Evolutionary conservation across 2,113 vertebrate genomes (phyloP), one percentile per base, ranked within the genome.

Genomic region (Entelurus aequoreus): DNA sequence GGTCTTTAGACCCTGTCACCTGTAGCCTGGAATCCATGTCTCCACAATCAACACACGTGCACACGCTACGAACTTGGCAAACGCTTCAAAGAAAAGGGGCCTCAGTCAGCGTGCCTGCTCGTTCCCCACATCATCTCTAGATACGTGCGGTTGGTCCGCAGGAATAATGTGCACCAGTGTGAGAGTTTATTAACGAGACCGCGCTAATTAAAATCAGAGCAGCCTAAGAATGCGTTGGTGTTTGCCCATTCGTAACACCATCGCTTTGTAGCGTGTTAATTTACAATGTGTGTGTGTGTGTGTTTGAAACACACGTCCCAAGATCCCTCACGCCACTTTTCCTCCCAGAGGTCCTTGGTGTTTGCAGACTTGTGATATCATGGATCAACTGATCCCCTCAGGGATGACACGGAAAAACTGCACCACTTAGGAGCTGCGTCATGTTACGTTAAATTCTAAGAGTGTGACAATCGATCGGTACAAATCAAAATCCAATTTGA

Each of bases 161-260:
- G 81, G 84, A 89, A 88, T 62, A 54, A 69, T 69, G 19, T 37
- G 37, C 19, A 49, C 8, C 19, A 53, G 35, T 40, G 54, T 56
- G 46, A 48, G 54, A 66, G 36, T 9, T 57, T 40, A 56, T 78
- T 88, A 87, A 90, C 66, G 67, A 86, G 63, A 83, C 70, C 11
- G 79, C 60, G 71, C 68, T 88, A 89, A 90, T 89, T 87, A 81
- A 85, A 87, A 83, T 87, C 83, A 87, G 86, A 84, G 40, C 65
- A 61, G 51, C 55, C 65, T 79, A 79, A 73, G 76, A 78, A 65
- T 54, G 38, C 12, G 69, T 68, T 72, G 59, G 48, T 71, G 75
- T 81, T 80, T 48, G 54, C 67, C 67, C 67, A 75, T 81, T 61
- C 42, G 66, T 81, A 72, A 70, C 70, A 86, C 76, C 75, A 74